Percentiles rank a stretch among this genome's conserved stretches.
phyloP scores from a whole-genome alignment of 1,140 invertebrate genomes.

The Meloidogyne hapla region DNA sequence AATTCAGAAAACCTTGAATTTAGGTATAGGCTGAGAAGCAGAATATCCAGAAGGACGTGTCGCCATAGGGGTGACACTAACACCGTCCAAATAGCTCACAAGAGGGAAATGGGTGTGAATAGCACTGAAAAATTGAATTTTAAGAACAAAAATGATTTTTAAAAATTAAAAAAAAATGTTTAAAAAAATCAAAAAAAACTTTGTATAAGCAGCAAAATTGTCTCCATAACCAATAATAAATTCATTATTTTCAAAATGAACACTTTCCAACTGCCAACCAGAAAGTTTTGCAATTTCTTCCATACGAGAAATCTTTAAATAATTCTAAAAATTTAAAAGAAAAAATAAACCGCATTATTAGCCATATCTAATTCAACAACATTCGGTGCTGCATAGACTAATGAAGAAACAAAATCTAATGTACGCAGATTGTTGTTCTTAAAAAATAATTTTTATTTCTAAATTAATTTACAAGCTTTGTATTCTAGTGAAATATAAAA shows the following conservation, averaged over 20 bases:
- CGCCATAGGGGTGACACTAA: not conserved
- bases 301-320: conserved; percentile 34
- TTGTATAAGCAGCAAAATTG: conserved; percentile 19
- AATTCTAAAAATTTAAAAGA: conserved; percentile 20
- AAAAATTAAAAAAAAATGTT: no score
- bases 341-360: conserved; percentile 36
- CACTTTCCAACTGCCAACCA: conserved; percentile 36
- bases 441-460: conserved; percentile 11
- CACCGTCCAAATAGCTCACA: conserved; percentile 42
- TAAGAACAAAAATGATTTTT: not conserved
- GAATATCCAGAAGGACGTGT: not conserved
- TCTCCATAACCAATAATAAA: not conserved
- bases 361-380: conserved; percentile 45
- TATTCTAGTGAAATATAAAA: no score
- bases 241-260: conserved; percentile 47
- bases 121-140: conserved; percentile 36
- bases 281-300: conserved; percentile 34
- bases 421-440: conserved; percentile 36
- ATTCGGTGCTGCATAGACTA: conserved; percentile 37
- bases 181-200: not conserved
- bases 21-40: not conserved
- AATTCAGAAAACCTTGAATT: not conserved
- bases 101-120: conserved; percentile 44
- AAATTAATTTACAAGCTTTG: no score
- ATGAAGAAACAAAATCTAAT: conserved; percentile 31